Base-by-base conservation (phyloP, 2,888 invertebrate species). In the Endotricha flammealis region DNA sequence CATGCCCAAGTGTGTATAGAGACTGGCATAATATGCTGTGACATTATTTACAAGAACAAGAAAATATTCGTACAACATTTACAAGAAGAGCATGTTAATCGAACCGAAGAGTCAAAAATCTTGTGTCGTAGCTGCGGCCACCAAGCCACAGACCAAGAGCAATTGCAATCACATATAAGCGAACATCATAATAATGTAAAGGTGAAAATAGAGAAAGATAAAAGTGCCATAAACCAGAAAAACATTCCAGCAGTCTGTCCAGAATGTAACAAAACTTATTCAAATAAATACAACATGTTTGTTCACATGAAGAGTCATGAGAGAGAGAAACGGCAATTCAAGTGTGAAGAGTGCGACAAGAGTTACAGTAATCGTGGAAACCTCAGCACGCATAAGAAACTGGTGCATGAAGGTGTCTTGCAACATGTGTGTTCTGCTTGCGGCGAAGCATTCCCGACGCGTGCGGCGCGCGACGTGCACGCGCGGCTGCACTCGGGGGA, bases 221-320 rank as follows among this genome's bases (percentile, higher is more conserved):
- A 41, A n/a, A 55, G 51, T 20, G 36, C 49, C 1, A 58, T 53
- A 20, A 61, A 69, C 34, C 74, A 74, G 42, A 77, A 75, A 39
- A 64, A 65, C 36, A 71, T 76, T 9, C 78, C 80, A 0, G 82
- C 77, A 8, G 66, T 70, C 2, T 89, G 89, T 37, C 69, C 76
- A 0, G 74, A 81, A 8, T 89, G 89, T 48, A 75, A 81, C 33
- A 82, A 76, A 47, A 70, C 63, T 1, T 89, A 88, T 50, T 67
- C 73, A 36, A 72, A 88, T 63, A 75, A 88, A 64, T 74, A 88
- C 72, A 60, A 82, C 60, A 72, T 76, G 81, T 51, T 73, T 8
- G 55, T 66, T 1, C 90, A 90, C 49, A 60, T 79, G 66, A 72
- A 77, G 40, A 69, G 55, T 1, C 87, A 87, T 44, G 66, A 65